These are phyloP conservation scores for Agonopterix subpropinquella DNA, from an alignment of 2,888 invertebrate genomes.

Conservation along the genomic window DNA sequence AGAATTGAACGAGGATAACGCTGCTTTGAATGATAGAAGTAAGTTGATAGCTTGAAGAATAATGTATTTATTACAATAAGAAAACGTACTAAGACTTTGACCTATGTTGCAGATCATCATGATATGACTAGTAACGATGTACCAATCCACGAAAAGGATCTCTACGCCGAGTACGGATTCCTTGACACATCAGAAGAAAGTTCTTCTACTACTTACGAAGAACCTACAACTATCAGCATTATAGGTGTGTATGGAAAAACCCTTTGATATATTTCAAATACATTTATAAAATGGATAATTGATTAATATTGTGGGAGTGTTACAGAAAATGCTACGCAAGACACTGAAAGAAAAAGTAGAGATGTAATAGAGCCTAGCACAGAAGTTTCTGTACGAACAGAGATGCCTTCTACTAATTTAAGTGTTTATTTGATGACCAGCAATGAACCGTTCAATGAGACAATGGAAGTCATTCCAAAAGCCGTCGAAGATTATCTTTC, in stretches of 20 bases:
- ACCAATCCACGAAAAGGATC: slow-evolving; percentile 25
- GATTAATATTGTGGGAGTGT: too few relatives aligned
- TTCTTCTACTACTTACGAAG: background rate
- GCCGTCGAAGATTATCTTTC: slow-evolving; percentile 41
- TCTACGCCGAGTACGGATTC: slow-evolving; percentile 40
- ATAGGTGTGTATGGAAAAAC: too few relatives aligned
- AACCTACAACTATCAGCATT: too few relatives aligned
- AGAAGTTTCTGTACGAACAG: too few relatives aligned
- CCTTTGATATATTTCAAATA: too few relatives aligned
- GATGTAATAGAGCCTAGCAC: too few relatives aligned
- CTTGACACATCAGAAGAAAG: slow-evolving; percentile 21
- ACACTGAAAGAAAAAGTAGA: too few relatives aligned
- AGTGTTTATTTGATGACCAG: background rate
- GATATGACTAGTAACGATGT: slow-evolving; percentile 15
- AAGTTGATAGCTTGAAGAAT: too few relatives aligned
- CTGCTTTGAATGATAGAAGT: background rate
- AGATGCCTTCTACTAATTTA: too few relatives aligned
- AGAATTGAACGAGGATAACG: slow-evolving; percentile 24
- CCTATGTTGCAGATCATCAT: slow-evolving; percentile 45
- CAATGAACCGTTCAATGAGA: slow-evolving; percentile 5
- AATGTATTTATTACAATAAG: slow-evolving; percentile 1
- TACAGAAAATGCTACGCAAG: too few relatives aligned
- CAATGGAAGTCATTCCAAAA: slow-evolving; percentile 14
- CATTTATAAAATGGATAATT: too few relatives aligned
- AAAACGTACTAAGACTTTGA: slow-evolving; percentile 13